Evolutionary conservation across 2,797 vertebrate genomes (phyloP).

Genomic region (Gadopsis marmoratus): DNA sequence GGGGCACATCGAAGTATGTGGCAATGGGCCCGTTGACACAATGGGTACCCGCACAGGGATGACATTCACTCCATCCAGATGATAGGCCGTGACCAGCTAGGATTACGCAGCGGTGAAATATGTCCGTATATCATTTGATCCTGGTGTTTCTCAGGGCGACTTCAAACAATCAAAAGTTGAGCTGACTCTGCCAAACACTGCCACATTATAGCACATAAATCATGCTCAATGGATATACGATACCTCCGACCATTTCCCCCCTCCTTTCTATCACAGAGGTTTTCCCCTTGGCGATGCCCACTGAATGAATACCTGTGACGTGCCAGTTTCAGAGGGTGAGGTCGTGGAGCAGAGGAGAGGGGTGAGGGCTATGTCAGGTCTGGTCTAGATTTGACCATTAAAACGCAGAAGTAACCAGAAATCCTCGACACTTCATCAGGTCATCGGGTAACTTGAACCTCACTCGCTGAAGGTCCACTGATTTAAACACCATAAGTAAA

Average conservation of each 20-base stretch:
- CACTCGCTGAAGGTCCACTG: background rate
- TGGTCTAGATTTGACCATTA: constrained; percentile 7
- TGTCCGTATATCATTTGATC: constrained; percentile 52
- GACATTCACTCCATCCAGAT: constrained; percentile 67
- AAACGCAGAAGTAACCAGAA: constrained; percentile 10
- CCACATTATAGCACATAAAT: constrained; percentile 38
- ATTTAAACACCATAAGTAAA: background rate
- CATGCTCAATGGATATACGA: constrained; percentile 28
- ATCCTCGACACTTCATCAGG: background rate
- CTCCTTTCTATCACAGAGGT: constrained; percentile 9
- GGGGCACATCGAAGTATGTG: constrained; percentile 66
- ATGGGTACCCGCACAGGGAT: constrained; percentile 62
- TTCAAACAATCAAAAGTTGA: constrained; percentile 52
- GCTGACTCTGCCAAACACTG: constrained; percentile 35
- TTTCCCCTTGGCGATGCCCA: constrained; percentile 15
- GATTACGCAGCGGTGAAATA: constrained; percentile 73
- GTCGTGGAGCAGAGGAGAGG: background rate
- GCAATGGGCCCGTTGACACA: constrained; percentile 70
- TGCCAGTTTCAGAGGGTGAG: constrained; percentile 27
- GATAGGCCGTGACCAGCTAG: constrained; percentile 72
- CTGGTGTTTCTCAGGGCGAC: constrained; percentile 44
- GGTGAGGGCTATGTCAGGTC: constrained; percentile 1
- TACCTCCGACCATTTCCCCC: constrained; percentile 8
- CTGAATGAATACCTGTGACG: background rate
- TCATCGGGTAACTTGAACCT: constrained; percentile 9